Evolutionary conservation across 2,113 vertebrate genomes (phyloP), one percentile per base, ranked within the genome.

Genomic region (Scolopax mira): DNA sequence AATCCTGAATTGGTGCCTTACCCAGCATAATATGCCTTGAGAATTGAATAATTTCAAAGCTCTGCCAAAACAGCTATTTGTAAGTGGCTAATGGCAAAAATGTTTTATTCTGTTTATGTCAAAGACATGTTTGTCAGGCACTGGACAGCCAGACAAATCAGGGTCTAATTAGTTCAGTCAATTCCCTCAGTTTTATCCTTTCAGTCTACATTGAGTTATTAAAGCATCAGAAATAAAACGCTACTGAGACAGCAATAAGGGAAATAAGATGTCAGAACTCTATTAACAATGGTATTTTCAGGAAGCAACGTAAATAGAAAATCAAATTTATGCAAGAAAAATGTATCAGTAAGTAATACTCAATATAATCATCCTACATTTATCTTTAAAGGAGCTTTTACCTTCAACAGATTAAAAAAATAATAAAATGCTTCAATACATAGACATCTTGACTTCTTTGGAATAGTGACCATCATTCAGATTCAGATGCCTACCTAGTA

Each of bases 211-310:
- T 4, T 74, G 93, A 95, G 82, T 96, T 97, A 96, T 96, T 96
- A 97, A 96, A 96, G 87, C 88, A 96, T 90, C 84, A 95, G 79
- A 97, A 97, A 97, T 93, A 96, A 95, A 94, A 97, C 55, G 91
- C 48, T 91, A 94, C 77, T 49, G 75, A 96, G 96, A 95, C 93
- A 96, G 93, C 90, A 92, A 69, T 91, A 95, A 95, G 94, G 96
- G 88, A 96, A 97, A 94, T 94, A 97, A 95, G 95, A 96, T 97
- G 95, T 96, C 96, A 96, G 96, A 93, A 96, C 89, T 94, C 92
- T 96, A 96, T 97, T 96, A 97, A 93, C 91, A 88, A 95, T 85
- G 70, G 94, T 90, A 89, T 94, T 96, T 96, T 81, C 92, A 93
- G 94, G 51, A 96, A 90, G 90, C 42, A 95, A 90, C 42, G 91